Conservation (phyloP, 2,797 vertebrate genomes). For the Clarias laeviceps region DNA sequence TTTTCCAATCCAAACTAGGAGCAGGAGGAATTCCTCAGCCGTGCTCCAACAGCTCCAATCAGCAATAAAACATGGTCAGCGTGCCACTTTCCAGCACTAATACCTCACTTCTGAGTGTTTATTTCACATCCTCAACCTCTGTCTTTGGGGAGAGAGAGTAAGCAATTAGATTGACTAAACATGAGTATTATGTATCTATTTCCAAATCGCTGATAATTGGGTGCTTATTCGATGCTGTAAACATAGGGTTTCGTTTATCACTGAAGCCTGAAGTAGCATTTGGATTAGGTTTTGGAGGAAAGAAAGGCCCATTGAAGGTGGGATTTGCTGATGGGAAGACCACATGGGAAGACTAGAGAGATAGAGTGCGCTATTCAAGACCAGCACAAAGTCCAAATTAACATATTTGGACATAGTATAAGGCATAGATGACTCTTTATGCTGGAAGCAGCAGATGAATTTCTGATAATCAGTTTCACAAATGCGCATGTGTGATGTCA, state of each 20-base stretch:
- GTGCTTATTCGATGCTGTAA: constrained; percentile 55
- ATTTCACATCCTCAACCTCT: constrained; percentile 54
- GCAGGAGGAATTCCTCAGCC: constrained; percentile 49
- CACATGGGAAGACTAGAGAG: constrained; percentile 33
- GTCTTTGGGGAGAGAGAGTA: constrained; percentile 47
- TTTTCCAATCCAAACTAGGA: constrained; percentile 43
- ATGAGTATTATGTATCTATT: constrained; percentile 57
- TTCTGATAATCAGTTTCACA: constrained; percentile 22
- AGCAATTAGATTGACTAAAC: constrained; percentile 51
- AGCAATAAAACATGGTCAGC: constrained; percentile 59
- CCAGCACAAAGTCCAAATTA: constrained; percentile 27
- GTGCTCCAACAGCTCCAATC: constrained; percentile 52
- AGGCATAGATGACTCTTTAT: constrained; percentile 31
- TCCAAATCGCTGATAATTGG: constrained; percentile 58
- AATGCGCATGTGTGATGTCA: constrained; percentile 10
- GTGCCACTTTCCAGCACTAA: constrained; percentile 46
- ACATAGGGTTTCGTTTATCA: constrained; percentile 54
- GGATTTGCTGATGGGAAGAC: constrained; percentile 32
- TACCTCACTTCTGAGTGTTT: constrained; percentile 54
- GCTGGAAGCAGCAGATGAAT: not conserved
- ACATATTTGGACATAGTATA: constrained; percentile 28
- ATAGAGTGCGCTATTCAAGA: constrained; percentile 35
- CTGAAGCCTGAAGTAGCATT: constrained; percentile 41
- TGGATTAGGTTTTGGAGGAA: constrained; percentile 33
- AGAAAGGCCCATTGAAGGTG: constrained; percentile 34